Conservation (phyloP, 1,140 invertebrate genomes). For the Cherax destructor region DNA sequence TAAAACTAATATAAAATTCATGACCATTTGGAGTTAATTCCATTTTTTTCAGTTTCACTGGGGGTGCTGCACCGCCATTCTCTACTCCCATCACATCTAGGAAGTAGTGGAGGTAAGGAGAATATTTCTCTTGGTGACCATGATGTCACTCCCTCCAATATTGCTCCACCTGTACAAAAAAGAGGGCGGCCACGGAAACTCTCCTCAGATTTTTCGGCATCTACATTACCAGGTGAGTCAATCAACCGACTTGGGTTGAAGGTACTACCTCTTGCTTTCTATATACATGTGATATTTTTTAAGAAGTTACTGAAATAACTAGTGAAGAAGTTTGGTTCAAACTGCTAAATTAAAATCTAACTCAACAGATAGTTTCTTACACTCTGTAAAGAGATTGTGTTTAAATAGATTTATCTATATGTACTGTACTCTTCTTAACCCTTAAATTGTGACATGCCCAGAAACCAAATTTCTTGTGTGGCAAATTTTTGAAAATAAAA, state of each 20-base stretch:
- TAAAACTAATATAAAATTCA: background rate
- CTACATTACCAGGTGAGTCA: constrained; percentile 43
- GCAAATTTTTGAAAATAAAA: no score
- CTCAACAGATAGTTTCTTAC: no score
- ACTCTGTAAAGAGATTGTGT: no score
- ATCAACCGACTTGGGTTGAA: background rate
- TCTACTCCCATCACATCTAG: constrained; percentile 31
- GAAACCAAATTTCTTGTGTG: no score
- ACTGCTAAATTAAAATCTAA: no score
- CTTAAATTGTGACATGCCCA: no score
- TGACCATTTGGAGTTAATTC: background rate
- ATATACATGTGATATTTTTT: background rate
- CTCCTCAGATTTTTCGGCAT: constrained; percentile 44
- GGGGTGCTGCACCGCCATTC: constrained; percentile 35
- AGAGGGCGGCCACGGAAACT: constrained; percentile 55
- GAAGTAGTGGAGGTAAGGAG: constrained; percentile 35
- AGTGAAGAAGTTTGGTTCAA: no score
- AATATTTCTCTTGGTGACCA: constrained; percentile 45
- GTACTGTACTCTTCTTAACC: no score
- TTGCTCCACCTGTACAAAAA: constrained; percentile 43
- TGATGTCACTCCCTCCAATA: constrained; percentile 46
- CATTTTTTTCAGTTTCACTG: constrained; percentile 18
- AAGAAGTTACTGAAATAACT: no score
- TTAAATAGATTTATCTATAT: no score
- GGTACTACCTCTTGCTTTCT: background rate